phyloP scores from a whole-genome alignment of 2,113 vertebrate genomes.

The Pampusana beccarii region DNA sequence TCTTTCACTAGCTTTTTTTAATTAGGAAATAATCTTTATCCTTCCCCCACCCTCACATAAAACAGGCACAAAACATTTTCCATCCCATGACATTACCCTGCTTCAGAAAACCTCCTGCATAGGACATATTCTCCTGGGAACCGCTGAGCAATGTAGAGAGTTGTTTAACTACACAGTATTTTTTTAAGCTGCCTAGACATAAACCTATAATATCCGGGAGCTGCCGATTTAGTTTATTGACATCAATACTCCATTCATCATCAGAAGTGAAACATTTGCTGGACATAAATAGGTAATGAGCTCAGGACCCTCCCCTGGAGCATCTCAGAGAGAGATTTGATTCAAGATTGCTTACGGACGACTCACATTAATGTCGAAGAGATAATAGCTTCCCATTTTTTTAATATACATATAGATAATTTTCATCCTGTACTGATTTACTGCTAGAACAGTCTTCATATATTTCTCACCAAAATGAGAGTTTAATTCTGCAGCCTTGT shows the following conservation, averaged over 20 bases:
- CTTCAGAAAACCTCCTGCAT: neutral
- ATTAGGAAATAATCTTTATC: neutral
- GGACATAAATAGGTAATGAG: neutral
- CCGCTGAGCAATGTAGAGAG: accelerated
- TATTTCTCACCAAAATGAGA: neutral
- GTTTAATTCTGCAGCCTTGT: neutral
- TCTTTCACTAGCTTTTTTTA: neutral
- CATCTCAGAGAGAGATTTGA: neutral
- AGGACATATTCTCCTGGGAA: neutral
- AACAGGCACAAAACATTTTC: neutral
- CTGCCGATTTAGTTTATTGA: neutral
- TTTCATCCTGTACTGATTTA: neutral
- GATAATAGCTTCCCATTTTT: neutral
- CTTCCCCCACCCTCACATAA: neutral
- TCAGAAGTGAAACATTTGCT: neutral
- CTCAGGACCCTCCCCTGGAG: neutral
- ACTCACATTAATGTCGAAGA: neutral
- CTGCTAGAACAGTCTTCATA: neutral
- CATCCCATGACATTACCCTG: neutral
- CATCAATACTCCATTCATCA: neutral
- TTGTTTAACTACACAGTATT: neutral
- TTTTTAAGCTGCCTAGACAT: neutral
- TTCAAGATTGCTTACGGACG: neutral
- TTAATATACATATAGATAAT: neutral
- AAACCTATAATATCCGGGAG: neutral